Evolutionary conservation across 2,888 invertebrate species (phyloP), one percentile per base, ranked within the genome.

Genomic region (Synanthedon tipuliformis): DNA sequence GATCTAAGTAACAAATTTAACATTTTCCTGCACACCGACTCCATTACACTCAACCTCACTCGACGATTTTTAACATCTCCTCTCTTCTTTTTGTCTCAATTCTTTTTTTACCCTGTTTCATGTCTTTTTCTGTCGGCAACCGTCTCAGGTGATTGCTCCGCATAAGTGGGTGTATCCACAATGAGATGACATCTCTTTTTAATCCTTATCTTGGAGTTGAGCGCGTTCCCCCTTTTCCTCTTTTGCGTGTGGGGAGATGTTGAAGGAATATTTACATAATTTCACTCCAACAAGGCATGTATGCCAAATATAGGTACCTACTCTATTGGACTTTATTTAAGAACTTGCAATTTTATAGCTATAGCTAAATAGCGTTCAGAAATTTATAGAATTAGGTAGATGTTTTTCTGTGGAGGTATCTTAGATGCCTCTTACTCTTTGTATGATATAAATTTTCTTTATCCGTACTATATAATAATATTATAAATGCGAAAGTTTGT

Each of bases 181-280:
- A 77, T 74, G 63, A 68, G 69, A 71, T 72, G 69, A 65, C 68
- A 69, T 78, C 78, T 76, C 78, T 78, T 79, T 78, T 79, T 79
- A 77, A 76, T 77, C 75, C 75, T 71, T 76, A 77, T 75, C 75
- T 70, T 62, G 65, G 65, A 64, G 63, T 61, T 55, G 57, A 62
- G 62, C 60, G 60, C 54, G 65, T 59, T 64, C 63, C 59, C 52
- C 49, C 12, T 61, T 63, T 59, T 64, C 62, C 59, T 51, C 48
- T 16, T 61, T 63, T 57, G 56, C 53, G 61, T 57, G 50, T 54
- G 62, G 56, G 56, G 62, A 61, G 61, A 54, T 55, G 63, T 59
- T 62, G 64, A 61, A 57, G 61, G 65, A 65, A 70, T 73, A 75
- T 79, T 76, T 71, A 75, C 75, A 78, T 74, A 69, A 72, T 70